Conservation (phyloP, 2,888 invertebrate genomes). For the Bibio marci region DNA sequence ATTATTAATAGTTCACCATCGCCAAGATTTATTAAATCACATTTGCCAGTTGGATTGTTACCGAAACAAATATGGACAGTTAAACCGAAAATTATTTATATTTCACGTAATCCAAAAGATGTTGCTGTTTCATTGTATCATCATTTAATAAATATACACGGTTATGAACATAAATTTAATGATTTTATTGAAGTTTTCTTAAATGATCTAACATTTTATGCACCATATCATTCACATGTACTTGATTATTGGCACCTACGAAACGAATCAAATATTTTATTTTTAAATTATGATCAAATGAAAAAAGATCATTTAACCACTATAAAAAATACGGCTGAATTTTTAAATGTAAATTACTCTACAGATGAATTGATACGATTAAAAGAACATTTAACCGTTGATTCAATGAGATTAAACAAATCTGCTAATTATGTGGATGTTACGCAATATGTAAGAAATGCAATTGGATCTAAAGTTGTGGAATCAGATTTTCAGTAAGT, state of each 20-base stretch:
- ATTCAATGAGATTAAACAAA: slow-evolving; percentile 15
- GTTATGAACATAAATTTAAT: slow-evolving; percentile 11
- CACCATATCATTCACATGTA: slow-evolving; percentile 24
- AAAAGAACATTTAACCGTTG: slow-evolving; percentile 18
- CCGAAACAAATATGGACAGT: slow-evolving; percentile 1
- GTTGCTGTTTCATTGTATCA: slow-evolving; percentile 63
- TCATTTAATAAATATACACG: slow-evolving; percentile 17
- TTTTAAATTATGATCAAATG: slow-evolving; percentile 25
- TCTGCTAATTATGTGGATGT: too few species aligned
- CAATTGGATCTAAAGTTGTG: too few species aligned
- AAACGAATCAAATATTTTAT: slow-evolving; percentile 18
- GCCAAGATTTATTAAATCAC: slow-evolving; percentile 4
- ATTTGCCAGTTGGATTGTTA: slow-evolving; percentile 1
- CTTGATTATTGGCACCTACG: slow-evolving; percentile 25
- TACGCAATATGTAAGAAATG: too few species aligned
- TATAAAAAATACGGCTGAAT: slow-evolving; percentile 16
- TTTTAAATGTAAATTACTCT: slow-evolving; percentile 15
- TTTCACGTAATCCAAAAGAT: slow-evolving; percentile 69
- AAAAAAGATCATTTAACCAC: slow-evolving; percentile 18
- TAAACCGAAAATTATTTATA: slow-evolving; percentile 47
- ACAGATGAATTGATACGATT: slow-evolving; percentile 14
- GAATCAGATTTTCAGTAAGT: background rate
- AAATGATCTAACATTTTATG: slow-evolving; percentile 20
- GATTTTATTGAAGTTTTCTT: slow-evolving; percentile 11
- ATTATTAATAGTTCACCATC: too few species aligned